Base-by-base conservation (phyloP, 2,113 vertebrate species). In the Saccopteryx bilineata region DNA sequence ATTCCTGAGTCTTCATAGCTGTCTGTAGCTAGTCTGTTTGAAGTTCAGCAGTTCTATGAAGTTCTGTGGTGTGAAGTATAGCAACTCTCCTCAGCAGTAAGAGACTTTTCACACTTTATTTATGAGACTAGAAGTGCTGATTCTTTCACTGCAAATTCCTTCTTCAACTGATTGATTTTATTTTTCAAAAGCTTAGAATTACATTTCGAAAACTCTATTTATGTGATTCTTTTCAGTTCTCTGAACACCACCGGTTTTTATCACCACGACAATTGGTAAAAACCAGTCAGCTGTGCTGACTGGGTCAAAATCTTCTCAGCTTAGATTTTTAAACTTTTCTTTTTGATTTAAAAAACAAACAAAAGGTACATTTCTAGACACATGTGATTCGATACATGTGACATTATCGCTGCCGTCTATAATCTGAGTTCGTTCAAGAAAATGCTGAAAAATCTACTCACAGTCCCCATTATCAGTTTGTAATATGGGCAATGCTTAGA, bases 181-280 rank as follows among this genome's bases (percentile, higher is more conserved):
- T 76, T 95, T 96, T 96, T 96, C 85, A 89, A 95, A 88, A 97
- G 93, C 72, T 93, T 93, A 82, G 65, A 96, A 94, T 97, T 92
- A 87, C 80, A 95, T 95, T 95, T 90, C 68, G 71, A 90, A 95
- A 90, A 82, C 75, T 87, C 90, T 69, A 90, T 95, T 76, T 85
- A 93, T 91, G 88, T 92, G 76, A 95, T 87, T 93, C 61, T 60
- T 82, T 94, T 87, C 21, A 58, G 50, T 39, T 75, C 26, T 92
- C 84, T 87, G 80, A 97, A 96, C 90, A 33, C 61, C 92, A 95
- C 68, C 88, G 91, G 17, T 52, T 97, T 93, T 97, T 95, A 95
- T 92, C 92, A 92, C 52, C 54, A 54, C n/a, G 58, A 26, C 31
- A 92, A 31, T 15, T 82, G 81, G 52, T 54, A 69, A 95, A 95